phyloP scores from a whole-genome alignment of 2,797 vertebrate species.

The Coreius guichenoti region DNA sequence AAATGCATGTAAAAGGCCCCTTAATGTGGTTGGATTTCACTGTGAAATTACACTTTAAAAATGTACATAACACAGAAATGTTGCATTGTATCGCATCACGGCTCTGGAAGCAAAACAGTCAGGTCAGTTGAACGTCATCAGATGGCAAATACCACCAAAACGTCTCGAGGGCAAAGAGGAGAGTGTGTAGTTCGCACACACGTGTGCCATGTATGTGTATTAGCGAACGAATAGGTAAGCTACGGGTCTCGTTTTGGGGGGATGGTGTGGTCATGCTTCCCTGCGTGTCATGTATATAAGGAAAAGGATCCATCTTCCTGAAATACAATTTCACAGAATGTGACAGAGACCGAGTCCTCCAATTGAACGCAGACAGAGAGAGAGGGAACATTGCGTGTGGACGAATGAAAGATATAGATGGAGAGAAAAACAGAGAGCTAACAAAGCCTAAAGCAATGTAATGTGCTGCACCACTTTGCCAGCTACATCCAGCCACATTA shows the following conservation, averaged over 20 bases:
- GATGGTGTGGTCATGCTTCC: constrained; percentile 79
- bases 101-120: constrained; percentile 75
- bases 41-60: constrained; percentile 28
- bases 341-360: constrained; percentile 78
- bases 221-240: constrained; percentile 38
- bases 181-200: constrained; percentile 40
- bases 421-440: constrained; percentile 54
- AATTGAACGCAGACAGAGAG: constrained; percentile 63
- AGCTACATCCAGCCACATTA: constrained; percentile 70
- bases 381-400: constrained; percentile 57
- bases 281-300: constrained; percentile 83
- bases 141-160: constrained; percentile 74
- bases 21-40: background rate
- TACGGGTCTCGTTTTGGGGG: constrained; percentile 73
- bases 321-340: constrained; percentile 85
- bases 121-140: constrained; percentile 79
- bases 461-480: constrained; percentile 67
- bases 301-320: constrained; percentile 82
- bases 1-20: background rate
- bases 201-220: constrained; percentile 67
- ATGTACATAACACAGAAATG: constrained; percentile 76
- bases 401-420: constrained; percentile 68
- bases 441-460: constrained; percentile 71
- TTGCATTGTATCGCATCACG: constrained; percentile 76
- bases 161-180: constrained; percentile 75